phyloP scores from a whole-genome alignment of 2,797 vertebrate genomes.

The Pseudopleuronectes americanus region DNA sequence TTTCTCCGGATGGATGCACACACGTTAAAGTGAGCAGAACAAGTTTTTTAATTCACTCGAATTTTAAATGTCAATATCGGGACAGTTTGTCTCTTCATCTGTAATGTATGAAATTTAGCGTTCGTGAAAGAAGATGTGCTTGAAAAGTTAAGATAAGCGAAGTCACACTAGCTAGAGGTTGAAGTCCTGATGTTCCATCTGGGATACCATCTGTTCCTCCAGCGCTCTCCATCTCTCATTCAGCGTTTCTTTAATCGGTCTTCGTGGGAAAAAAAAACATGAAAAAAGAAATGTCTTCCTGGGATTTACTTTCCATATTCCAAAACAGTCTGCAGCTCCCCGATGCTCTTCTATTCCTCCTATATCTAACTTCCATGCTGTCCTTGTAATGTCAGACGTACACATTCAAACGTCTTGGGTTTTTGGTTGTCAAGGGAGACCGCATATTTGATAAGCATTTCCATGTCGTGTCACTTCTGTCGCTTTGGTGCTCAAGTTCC shows the following conservation, averaged over 20 bases:
- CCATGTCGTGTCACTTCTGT: constrained; percentile 30
- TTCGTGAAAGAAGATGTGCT: neutral
- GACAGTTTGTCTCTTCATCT: neutral
- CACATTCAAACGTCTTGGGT: constrained; percentile 21
- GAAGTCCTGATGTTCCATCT: constrained; percentile 1
- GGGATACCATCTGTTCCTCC: constrained; percentile 5
- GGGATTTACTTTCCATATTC: neutral
- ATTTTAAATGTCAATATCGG: neutral
- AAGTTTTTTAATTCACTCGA: neutral
- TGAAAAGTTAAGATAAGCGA: neutral
- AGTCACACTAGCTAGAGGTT: neutral
- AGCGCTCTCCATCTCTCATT: neutral
- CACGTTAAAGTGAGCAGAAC: neutral
- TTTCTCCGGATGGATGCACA: neutral
- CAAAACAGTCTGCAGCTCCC: neutral
- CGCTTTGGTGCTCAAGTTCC: constrained; percentile 42
- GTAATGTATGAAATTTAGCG: neutral
- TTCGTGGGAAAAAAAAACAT: neutral
- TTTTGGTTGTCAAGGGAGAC: constrained; percentile 27
- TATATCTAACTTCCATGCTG: constrained; percentile 1
- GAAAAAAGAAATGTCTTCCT: neutral
- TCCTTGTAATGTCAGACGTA: constrained; percentile 27
- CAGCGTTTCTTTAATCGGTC: neutral
- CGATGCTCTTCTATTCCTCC: neutral
- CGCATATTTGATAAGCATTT: constrained; percentile 42